phyloP scores from a whole-genome alignment of 1,140 invertebrate species.

The Apocrypta bakeri region DNA sequence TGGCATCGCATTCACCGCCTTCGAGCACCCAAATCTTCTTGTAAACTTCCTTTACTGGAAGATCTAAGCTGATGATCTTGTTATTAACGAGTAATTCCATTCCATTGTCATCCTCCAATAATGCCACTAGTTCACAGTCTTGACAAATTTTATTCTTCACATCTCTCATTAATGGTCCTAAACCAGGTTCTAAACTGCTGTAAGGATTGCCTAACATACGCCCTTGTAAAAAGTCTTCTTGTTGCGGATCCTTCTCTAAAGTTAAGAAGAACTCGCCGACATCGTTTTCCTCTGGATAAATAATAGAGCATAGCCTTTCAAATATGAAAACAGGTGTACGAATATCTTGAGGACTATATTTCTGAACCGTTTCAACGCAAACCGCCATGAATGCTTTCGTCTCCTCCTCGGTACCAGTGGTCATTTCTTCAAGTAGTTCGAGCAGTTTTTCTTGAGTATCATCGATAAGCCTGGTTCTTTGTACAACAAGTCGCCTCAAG shows the following conservation, averaged over 20 bases:
- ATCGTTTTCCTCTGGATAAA: constrained; percentile 98
- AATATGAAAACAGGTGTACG: constrained; percentile 98
- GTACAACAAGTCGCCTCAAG: constrained; percentile 91
- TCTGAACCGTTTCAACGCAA: constrained; percentile 96
- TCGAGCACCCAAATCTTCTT: constrained; percentile 91
- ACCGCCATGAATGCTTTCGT: constrained; percentile 98
- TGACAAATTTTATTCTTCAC: constrained; percentile 99
- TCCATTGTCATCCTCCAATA: constrained; percentile 97
- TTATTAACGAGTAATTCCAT: constrained; percentile 99
- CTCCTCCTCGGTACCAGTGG: constrained; percentile 95
- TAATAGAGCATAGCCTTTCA: constrained; percentile 97
- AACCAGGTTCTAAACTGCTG: constrained; percentile 92
- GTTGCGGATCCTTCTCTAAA: constrained; percentile 97
- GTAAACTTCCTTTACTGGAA: constrained; percentile 93
- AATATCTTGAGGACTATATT: constrained; percentile 93
- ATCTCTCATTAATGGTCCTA: constrained; percentile 97
- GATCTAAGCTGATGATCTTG: constrained; percentile 97
- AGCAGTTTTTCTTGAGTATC: constrained; percentile 97
- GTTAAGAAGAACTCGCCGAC: constrained; percentile 97
- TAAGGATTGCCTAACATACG: constrained; percentile 99
- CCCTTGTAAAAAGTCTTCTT: constrained; percentile 98
- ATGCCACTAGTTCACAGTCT: constrained; percentile 96
- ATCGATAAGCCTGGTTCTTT: constrained; percentile 95
- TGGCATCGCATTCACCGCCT: constrained; percentile 91
- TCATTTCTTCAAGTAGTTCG: constrained; percentile 97